These are phyloP conservation scores for Melolontha melolontha DNA, from an alignment of 2,888 invertebrate species.

Conservation along the genomic window DNA sequence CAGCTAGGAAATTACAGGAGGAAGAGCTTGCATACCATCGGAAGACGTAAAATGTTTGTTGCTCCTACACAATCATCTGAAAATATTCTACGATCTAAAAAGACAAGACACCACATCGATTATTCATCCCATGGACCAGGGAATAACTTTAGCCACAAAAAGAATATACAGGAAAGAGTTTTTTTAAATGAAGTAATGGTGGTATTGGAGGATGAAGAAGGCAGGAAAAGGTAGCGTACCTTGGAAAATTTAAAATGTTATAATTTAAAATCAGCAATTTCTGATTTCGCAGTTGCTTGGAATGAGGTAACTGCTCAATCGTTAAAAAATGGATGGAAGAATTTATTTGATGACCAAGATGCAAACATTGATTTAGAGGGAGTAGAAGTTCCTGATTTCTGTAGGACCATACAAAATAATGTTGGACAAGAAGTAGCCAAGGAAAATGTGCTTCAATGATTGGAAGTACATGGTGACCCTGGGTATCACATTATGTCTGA, in stretches of 20 bases:
- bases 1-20: slow-evolving; percentile 17
- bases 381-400: too few species aligned
- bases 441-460: too few species aligned
- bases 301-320: slow-evolving; percentile 35
- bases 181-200: slow-evolving; percentile 24
- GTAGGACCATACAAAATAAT: neutral
- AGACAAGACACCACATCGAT: slow-evolving; percentile 16
- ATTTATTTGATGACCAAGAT: too few species aligned
- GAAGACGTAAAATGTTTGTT: slow-evolving; percentile 24
- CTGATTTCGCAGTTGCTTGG: slow-evolving; percentile 37
- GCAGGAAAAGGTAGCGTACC: neutral
- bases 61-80: slow-evolving; percentile 14
- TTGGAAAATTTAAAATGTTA: slow-evolving; percentile 24
- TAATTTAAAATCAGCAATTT: slow-evolving; percentile 29
- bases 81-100: slow-evolving; percentile 25
- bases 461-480: too few species aligned
- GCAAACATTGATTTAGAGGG: too few species aligned
- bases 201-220: too few species aligned
- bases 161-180: too few species aligned
- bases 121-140: slow-evolving; percentile 15
- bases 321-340: too few species aligned
- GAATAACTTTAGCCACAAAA: slow-evolving; percentile 9
- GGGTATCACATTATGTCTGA: too few species aligned
- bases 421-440: too few species aligned
- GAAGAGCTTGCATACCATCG: too few species aligned